phyloP scores from a whole-genome alignment of 2,797 vertebrate species.

The Tenualosa thibaudeaui region DNA sequence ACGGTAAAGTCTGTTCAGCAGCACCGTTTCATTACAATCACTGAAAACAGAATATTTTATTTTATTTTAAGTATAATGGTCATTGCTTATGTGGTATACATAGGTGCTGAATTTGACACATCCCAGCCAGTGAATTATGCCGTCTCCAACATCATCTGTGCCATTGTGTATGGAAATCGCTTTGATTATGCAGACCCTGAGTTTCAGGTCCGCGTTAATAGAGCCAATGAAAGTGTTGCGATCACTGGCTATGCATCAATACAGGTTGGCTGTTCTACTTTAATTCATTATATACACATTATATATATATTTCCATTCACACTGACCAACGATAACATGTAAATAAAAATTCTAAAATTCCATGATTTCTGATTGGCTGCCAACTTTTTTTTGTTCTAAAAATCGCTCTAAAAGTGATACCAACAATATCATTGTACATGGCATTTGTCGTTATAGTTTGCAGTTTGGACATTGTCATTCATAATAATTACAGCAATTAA shows the following conservation, averaged over 20 bases:
- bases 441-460: too few species aligned
- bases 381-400: too few species aligned
- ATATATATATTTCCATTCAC: too few species aligned
- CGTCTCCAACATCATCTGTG: conserved; percentile 70
- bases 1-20: conserved; percentile 29
- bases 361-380: too few species aligned
- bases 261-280: conserved; percentile 47
- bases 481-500: too few species aligned
- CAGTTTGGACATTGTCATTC: too few species aligned
- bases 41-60: neutral
- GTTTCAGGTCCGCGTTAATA: conserved; percentile 59
- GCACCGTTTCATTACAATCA: neutral
- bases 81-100: neutral
- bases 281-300: neutral
- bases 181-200: conserved; percentile 67
- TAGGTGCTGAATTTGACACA: conserved; percentile 54
- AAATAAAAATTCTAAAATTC: too few species aligned
- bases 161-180: conserved; percentile 69
- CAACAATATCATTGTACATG: too few species aligned
- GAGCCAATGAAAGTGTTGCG: conserved; percentile 48
- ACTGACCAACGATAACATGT: too few species aligned
- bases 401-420: too few species aligned
- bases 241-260: conserved; percentile 48
- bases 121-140: conserved; percentile 53
- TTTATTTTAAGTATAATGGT: neutral